phyloP scores from a whole-genome alignment of 2,113 vertebrate species.

The Arothron firmamentum region DNA sequence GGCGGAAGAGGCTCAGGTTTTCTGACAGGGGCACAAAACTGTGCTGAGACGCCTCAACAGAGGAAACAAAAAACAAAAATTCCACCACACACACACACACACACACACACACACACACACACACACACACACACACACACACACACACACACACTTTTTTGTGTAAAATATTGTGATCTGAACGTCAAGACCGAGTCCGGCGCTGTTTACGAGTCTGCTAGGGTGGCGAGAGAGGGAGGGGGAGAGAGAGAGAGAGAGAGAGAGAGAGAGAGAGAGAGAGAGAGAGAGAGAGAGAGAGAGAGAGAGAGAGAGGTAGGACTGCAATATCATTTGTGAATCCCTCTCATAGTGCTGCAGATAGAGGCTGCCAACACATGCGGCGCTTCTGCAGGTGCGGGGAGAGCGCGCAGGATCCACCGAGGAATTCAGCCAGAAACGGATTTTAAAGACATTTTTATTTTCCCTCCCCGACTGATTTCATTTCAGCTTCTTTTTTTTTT shows the following conservation, averaged over 20 bases:
- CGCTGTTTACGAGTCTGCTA: constrained; percentile 80
- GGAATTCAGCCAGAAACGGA: constrained; percentile 59
- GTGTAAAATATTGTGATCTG: constrained; percentile 71
- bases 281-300: constrained; percentile 49
- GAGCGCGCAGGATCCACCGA: constrained; percentile 74
- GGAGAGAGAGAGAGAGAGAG: constrained; percentile 35
- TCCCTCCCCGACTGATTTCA: not conserved
- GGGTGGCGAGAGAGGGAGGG: constrained; percentile 55
- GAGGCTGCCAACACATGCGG: constrained; percentile 86
- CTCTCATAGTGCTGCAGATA: constrained; percentile 92
- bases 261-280: constrained; percentile 41
- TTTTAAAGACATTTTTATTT: constrained; percentile 45
- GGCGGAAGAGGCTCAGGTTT: not conserved
- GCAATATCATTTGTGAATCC: constrained; percentile 96
- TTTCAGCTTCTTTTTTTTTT: not conserved
- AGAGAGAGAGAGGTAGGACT: constrained; percentile 73
- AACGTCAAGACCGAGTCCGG: constrained; percentile 83
- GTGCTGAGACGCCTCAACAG: constrained; percentile 38
- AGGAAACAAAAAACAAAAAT: constrained; percentile 13
- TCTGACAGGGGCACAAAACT: constrained; percentile 37
- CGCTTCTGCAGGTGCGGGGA: constrained; percentile 89
- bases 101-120: not conserved
- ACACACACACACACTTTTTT: constrained; percentile 14
- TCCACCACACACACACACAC: not conserved
- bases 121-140: too few relatives aligned